Percentiles rank a stretch among this genome's conserved stretches.
Conservation (phyloP, 37 sponge, comb jelly and placozoan genomes). For the Geodia barretti region DNA sequence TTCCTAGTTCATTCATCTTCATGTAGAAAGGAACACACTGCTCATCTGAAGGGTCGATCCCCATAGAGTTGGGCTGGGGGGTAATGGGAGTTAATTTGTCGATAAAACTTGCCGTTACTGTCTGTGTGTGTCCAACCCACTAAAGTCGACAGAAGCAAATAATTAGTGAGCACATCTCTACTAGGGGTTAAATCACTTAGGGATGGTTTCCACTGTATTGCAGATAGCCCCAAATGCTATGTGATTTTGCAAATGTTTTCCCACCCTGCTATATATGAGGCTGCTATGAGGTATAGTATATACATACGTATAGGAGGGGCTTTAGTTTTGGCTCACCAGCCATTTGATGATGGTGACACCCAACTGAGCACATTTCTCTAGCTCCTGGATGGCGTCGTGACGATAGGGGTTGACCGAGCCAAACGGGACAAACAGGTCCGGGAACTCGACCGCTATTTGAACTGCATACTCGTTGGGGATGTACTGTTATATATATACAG, state of each 20-base stretch:
- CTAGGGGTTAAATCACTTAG: too few relatives aligned
- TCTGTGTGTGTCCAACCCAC: too few relatives aligned
- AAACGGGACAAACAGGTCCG: conserved; percentile 63
- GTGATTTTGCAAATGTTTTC: too few relatives aligned
- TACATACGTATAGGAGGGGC: too few relatives aligned
- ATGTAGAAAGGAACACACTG: conserved; percentile 71
- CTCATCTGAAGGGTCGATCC: conserved; percentile 71
- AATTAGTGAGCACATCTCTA: too few relatives aligned
- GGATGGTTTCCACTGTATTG: too few relatives aligned
- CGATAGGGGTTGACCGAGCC: conserved; percentile 91
- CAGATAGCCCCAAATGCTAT: too few relatives aligned
- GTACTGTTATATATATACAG: conserved; percentile 37
- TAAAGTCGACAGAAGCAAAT: too few relatives aligned
- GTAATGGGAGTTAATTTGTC: too few relatives aligned
- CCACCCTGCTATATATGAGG: too few relatives aligned
- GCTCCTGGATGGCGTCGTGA: conserved; percentile 68
- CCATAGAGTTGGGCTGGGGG: conserved; percentile 84
- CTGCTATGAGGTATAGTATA: too few relatives aligned
- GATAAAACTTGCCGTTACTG: too few relatives aligned
- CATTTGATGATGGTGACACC: conserved; percentile 87
- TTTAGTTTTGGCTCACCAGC: conserved; percentile 66
- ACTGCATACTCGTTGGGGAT: conserved; percentile 83
- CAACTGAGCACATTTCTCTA: conserved; percentile 61
- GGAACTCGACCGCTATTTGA: conserved; percentile 59
- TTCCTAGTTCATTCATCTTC: conserved; percentile 77